Evolutionary conservation across 2,797 vertebrate species (phyloP).

Genomic region (Coreius guichenoti): DNA sequence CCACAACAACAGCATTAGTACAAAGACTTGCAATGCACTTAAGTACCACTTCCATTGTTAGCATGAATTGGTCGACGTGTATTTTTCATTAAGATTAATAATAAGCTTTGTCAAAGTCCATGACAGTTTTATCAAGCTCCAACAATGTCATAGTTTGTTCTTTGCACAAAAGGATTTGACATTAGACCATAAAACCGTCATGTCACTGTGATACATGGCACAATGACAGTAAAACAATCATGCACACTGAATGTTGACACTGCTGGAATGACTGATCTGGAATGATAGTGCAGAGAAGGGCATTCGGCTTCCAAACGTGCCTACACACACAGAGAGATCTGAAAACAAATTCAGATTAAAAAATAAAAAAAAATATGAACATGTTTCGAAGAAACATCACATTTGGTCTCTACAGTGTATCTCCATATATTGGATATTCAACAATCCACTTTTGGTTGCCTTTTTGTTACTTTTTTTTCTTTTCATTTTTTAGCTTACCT

Average conservation of each 20-base stretch:
- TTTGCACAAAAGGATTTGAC: conserved; percentile 24
- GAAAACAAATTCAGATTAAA: conserved; percentile 49
- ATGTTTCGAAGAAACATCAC: conserved; percentile 55
- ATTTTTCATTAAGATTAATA: conserved; percentile 28
- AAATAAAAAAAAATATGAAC: conserved; percentile 62
- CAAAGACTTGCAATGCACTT: background rate
- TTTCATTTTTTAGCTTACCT: conserved; percentile 15
- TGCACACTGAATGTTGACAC: conserved; percentile 49
- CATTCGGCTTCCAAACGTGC: conserved; percentile 70
- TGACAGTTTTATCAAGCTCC: background rate
- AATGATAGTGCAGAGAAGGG: conserved; percentile 78
- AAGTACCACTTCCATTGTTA: conserved; percentile 24
- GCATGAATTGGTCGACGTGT: background rate
- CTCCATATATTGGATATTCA: conserved; percentile 64
- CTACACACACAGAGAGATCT: conserved; percentile 48
- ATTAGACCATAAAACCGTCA: conserved; percentile 39
- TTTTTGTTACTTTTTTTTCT: conserved; percentile 31
- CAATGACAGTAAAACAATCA: conserved; percentile 43
- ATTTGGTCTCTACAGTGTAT: conserved; percentile 68
- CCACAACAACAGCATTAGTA: background rate
- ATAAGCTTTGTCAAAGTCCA: conserved; percentile 2
- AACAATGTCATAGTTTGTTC: conserved; percentile 25
- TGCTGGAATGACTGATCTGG: conserved; percentile 52
- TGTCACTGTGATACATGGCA: conserved; percentile 41
- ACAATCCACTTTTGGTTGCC: conserved; percentile 57